phyloP scores from a whole-genome alignment of 2,888 invertebrate genomes.

The Tetragonula carbonaria region DNA sequence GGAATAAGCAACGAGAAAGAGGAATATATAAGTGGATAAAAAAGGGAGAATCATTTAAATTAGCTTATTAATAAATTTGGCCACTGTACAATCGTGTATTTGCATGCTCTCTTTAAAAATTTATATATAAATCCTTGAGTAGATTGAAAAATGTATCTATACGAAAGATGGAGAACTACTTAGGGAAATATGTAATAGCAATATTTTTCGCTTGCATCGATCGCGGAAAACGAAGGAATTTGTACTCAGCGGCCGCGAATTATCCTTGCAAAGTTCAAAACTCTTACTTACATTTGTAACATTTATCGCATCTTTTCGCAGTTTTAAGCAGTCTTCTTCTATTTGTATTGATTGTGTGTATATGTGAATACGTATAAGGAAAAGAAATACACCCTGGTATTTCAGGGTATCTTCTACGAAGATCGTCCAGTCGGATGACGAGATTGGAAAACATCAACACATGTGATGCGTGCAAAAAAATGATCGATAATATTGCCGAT shows the following conservation, averaged over 20 bases:
- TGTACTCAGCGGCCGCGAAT: conserved; percentile 59
- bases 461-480: conserved; percentile 14
- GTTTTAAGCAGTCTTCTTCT: conserved; percentile 47
- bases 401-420: neutral
- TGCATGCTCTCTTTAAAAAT: conserved; percentile 8
- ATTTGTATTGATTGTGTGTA: conserved; percentile 8
- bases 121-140: conserved; percentile 28
- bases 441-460: conserved; percentile 17
- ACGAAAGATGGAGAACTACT: conserved; percentile 29
- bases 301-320: conserved; percentile 11
- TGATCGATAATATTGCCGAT: conserved; percentile 1
- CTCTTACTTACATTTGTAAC: conserved; percentile 45
- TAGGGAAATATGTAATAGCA: neutral
- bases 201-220: conserved; percentile 15
- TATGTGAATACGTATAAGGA: neutral
- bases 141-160: conserved; percentile 44
- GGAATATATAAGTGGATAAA: neutral
- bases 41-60: conserved; percentile 13
- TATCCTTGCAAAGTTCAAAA: conserved; percentile 27
- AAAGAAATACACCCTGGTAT: conserved; percentile 18
- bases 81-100: conserved; percentile 35
- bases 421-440: conserved; percentile 13
- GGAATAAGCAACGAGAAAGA: conserved; percentile 4
- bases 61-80: conserved; percentile 29
- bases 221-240: conserved; percentile 56